phyloP scores from a whole-genome alignment of 2,888 invertebrate species.

The Aphodius sticticus region DNA sequence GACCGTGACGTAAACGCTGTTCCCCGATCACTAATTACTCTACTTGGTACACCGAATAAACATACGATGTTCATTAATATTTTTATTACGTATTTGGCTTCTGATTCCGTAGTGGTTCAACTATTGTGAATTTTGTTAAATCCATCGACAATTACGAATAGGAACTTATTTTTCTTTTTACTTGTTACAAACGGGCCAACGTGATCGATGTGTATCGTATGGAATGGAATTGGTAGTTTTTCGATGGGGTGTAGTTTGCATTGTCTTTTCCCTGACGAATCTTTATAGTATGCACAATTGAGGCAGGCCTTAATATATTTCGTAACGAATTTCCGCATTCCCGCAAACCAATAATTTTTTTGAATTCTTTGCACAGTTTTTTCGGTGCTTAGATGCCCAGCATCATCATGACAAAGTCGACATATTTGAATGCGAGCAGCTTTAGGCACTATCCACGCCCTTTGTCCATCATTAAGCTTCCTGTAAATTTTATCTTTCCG shows the following conservation, averaged over 20 bases:
- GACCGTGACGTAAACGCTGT: slow-evolving; percentile 25
- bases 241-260: slow-evolving; percentile 50
- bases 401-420: slow-evolving; percentile 51
- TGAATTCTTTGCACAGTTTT: slow-evolving; percentile 46
- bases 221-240: slow-evolving; percentile 53
- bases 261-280: slow-evolving; percentile 39
- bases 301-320: slow-evolving; percentile 48
- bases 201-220: slow-evolving; percentile 57
- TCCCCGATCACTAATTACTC: slow-evolving; percentile 28
- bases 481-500: neutral
- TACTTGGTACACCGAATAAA: slow-evolving; percentile 15
- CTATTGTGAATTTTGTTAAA: slow-evolving; percentile 32
- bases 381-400: slow-evolving; percentile 50
- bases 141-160: slow-evolving; percentile 10
- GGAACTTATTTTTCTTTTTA: slow-evolving; percentile 37
- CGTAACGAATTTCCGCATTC: slow-evolving; percentile 44
- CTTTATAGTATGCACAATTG: slow-evolving; percentile 48
- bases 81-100: neutral
- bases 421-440: slow-evolving; percentile 48
- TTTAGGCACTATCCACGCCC: slow-evolving; percentile 49
- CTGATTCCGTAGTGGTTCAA: slow-evolving; percentile 39
- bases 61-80: slow-evolving; percentile 17
- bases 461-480: neutral
- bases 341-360: slow-evolving; percentile 47
- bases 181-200: slow-evolving; percentile 54